Base-by-base conservation (phyloP, 2,113 vertebrate species). In the Apteryx mantelli region DNA sequence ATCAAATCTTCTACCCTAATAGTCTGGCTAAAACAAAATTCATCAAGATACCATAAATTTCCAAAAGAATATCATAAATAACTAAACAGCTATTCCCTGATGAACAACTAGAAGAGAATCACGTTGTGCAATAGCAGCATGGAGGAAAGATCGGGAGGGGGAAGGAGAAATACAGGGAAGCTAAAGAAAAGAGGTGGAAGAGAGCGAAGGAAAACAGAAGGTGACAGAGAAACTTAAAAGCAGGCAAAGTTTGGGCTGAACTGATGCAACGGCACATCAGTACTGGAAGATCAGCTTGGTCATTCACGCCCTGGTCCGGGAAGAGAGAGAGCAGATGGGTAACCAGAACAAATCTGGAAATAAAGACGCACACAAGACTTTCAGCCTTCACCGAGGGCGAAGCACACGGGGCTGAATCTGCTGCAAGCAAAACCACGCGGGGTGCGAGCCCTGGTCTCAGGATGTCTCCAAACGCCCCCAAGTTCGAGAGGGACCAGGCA, bases 341-440 rank as follows among this genome's bases (percentile, higher is more conserved):
- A 18, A 55, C 40, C 50, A 56, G 85, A 28, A 78, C 63, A 38
- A 68, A 44, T 8, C 13, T 1, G 13, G 65, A 60, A 48, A 25
- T 6, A 9, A 24, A 42, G 46, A 21, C 0, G 7, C 46, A 3
- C 5, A 1, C 7, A 0, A 5, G 60, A 20, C 7, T 1, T 58
- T 10, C 58, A 61, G 68, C 22, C 46, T 38, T 55, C 32, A 1
- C 2, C 75, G 24, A 83, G 58, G 53, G 81, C 1, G 48, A 38
- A 34, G 38, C 3, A 3, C 11, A 4, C 2, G 15, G 55, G 32
- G 11, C 55, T 9, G 18, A 7, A 36, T 34, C 44, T 3, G 42
- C 61, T 3, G 32, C 4, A 0, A 19, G 25, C 1, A 5, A 40
- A 65, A 18, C 24, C 60, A 24, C 48, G 9, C 2, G 3, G 19